A percentile compares a stretch with the other conserved stretches of the same genome.
phyloP scores from a whole-genome alignment of 2,797 vertebrate species.

The Notoglanidium macrostoma region DNA sequence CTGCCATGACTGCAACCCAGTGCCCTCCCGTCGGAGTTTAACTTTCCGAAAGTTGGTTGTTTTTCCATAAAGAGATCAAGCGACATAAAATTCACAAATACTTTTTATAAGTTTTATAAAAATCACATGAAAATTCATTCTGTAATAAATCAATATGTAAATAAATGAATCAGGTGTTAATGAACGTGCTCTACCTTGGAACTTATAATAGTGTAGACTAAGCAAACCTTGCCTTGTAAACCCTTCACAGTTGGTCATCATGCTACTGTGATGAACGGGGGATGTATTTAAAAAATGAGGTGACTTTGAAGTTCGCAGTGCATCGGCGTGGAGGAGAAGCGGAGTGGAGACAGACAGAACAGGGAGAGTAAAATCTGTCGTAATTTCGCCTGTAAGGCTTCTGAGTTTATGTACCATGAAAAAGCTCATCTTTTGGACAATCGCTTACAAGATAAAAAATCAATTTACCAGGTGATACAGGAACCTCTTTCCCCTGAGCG shows the following conservation, averaged over 20 bases:
- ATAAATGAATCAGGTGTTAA: not conserved
- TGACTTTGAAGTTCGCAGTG: constrained; percentile 26
- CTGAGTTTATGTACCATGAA: constrained; percentile 34
- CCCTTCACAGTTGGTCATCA: not conserved
- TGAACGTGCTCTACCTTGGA: not conserved
- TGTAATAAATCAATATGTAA: not conserved
- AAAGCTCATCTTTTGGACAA: constrained; percentile 50
- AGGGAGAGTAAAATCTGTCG: constrained; percentile 44
- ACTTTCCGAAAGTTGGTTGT: not conserved
- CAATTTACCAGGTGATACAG: constrained; percentile 49
- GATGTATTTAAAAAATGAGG: not conserved
- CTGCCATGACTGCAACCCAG: not conserved
- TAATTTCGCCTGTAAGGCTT: constrained; percentile 35
- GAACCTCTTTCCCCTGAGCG: constrained; percentile 45
- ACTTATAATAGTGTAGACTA: not conserved
- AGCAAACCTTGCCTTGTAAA: not conserved
- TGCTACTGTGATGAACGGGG: not conserved
- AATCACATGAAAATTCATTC: not conserved
- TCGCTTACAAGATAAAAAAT: constrained; percentile 40
- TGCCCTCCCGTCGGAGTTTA: not conserved
- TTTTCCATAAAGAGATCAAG: not conserved
- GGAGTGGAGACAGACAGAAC: not conserved
- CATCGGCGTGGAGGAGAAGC: not conserved
- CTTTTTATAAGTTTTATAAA: not conserved
- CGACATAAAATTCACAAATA: not conserved